These are phyloP conservation scores for Sinocyclocheilus anophthalmus DNA, from an alignment of 2,113 vertebrate genomes.

Conservation along the genomic window DNA sequence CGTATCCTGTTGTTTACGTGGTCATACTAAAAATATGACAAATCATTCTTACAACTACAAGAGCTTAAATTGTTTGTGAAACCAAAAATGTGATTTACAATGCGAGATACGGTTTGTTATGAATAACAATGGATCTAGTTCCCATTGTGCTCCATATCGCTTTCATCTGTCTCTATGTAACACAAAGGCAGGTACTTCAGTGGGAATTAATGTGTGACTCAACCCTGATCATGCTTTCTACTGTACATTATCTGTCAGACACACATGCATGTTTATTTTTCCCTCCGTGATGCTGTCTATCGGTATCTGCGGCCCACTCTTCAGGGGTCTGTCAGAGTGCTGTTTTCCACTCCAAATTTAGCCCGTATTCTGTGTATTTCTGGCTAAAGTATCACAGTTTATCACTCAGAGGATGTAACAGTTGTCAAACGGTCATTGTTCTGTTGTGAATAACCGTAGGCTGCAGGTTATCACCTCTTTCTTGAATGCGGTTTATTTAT, in stretches of 20 bases:
- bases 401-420: not conserved
- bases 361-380: not conserved
- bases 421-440: not conserved
- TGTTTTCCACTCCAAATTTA: not conserved
- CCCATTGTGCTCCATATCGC: not conserved
- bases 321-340: not conserved
- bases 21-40: not conserved
- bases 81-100: not conserved
- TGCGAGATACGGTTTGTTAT: not conserved
- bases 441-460: conserved; percentile 29
- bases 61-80: not conserved
- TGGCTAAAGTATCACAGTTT: conserved; percentile 7
- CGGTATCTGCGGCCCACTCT: not conserved
- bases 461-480: conserved; percentile 21
- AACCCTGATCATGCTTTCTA: not conserved
- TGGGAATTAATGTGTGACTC: not conserved
- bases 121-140: not conserved
- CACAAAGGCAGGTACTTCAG: conserved; percentile 25
- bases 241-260: not conserved
- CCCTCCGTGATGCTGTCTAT: not conserved
- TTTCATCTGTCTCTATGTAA: not conserved
- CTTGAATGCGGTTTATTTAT: not conserved
- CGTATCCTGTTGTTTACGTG: conserved; percentile 5
- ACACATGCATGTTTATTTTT: not conserved
- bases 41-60: conserved; percentile 4